Conservation (phyloP, 2,888 invertebrate genomes). For the Phengaris arion region DNA sequence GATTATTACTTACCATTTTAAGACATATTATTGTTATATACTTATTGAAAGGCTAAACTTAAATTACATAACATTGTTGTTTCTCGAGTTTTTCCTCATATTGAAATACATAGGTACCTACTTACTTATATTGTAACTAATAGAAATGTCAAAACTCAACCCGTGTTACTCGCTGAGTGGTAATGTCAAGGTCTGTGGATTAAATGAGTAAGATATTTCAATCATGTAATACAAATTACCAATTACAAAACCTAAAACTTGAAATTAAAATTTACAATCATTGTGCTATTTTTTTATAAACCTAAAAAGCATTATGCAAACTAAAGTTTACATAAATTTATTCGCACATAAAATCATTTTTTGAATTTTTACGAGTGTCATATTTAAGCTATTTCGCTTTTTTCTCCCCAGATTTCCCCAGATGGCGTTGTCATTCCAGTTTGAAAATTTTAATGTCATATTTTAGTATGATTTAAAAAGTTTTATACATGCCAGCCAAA, state of each 20-base stretch:
- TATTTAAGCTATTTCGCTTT: too few species aligned
- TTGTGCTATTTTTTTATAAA: too few species aligned
- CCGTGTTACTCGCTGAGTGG: background rate
- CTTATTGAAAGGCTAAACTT: too few species aligned
- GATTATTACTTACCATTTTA: too few species aligned
- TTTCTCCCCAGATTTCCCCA: background rate
- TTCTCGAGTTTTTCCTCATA: background rate
- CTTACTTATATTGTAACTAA: background rate
- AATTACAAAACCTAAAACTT: too few species aligned
- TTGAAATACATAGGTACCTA: background rate
- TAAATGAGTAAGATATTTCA: background rate
- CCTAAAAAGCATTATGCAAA: background rate
- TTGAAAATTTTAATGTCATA: too few species aligned
- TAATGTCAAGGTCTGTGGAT: slow-evolving; percentile 13
- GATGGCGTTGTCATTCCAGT: background rate
- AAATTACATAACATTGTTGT: background rate
- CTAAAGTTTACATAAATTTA: too few species aligned
- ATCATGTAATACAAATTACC: background rate
- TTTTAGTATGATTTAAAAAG: too few species aligned
- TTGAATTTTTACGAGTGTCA: background rate
- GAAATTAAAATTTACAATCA: too few species aligned
- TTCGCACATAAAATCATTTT: too few species aligned
- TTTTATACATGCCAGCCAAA: too few species aligned
- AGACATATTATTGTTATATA: too few species aligned
- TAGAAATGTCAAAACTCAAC: slow-evolving; percentile 4